phyloP scores from a whole-genome alignment of 2,888 invertebrate species.

The Smittia aterrima region DNA sequence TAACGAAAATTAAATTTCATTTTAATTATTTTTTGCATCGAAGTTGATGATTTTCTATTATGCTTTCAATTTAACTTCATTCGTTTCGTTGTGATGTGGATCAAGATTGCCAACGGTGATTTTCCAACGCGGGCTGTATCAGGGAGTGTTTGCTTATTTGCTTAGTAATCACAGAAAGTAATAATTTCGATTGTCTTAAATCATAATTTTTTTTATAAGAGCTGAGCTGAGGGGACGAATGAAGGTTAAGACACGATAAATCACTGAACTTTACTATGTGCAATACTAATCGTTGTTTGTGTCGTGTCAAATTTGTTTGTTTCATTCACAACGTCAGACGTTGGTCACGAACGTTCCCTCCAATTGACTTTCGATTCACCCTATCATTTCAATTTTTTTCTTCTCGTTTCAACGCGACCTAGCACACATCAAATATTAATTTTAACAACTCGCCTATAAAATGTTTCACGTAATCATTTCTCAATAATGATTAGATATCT shows the following conservation, averaged over 20 bases:
- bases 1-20: conserved; percentile 39
- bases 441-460: conserved; percentile 30
- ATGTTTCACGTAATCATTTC: conserved; percentile 22
- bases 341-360: neutral
- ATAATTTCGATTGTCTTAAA: no score
- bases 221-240: no score
- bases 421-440: conserved; percentile 31
- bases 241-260: no score
- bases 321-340: no score
- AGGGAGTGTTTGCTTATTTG: neutral
- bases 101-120: neutral
- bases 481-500: conserved; percentile 41
- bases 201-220: no score
- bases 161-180: no score
- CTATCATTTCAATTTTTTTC: neutral
- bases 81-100: neutral
- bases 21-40: conserved; percentile 33
- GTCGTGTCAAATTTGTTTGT: no score
- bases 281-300: no score
- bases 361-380: conserved; percentile 21
- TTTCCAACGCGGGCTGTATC: no score
- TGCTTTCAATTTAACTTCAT: conserved; percentile 9
- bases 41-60: neutral
- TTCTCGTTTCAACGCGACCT: neutral
- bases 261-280: no score